phyloP scores from a whole-genome alignment of 2,888 invertebrate species.

The Conistra vaccinii region DNA sequence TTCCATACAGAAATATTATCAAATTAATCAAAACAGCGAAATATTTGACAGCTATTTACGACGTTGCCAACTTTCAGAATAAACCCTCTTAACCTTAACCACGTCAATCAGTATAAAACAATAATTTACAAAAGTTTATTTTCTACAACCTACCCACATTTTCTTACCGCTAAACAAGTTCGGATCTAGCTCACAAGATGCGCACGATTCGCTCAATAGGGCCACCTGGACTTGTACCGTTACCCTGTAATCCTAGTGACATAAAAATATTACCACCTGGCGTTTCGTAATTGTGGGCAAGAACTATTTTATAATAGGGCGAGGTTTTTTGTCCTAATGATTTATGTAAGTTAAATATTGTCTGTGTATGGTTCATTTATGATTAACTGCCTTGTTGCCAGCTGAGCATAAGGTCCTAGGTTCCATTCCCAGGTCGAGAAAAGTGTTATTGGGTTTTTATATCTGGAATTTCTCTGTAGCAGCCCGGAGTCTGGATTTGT shows the following conservation, averaged over 20 bases:
- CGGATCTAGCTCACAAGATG: slow-evolving; percentile 49
- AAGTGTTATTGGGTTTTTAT: too few species aligned
- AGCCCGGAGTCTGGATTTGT: too few species aligned
- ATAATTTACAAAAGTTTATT: slow-evolving; percentile 4
- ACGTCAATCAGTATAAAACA: slow-evolving; percentile 18
- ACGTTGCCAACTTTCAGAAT: too few species aligned
- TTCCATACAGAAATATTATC: too few species aligned
- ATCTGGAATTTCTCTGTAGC: too few species aligned
- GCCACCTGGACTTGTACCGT: slow-evolving; percentile 72
- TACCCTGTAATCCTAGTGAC: slow-evolving; percentile 86
- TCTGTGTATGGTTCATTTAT: neutral
- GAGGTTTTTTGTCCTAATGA: slow-evolving; percentile 15
- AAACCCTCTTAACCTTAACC: slow-evolving; percentile 1
- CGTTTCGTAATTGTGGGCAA: slow-evolving; percentile 61
- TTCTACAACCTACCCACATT: slow-evolving; percentile 1
- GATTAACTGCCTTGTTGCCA: too few species aligned
- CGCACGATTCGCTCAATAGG: slow-evolving; percentile 21
- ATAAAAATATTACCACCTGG: slow-evolving; percentile 85
- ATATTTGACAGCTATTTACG: too few species aligned
- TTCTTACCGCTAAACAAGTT: slow-evolving; percentile 52
- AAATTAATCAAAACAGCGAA: too few species aligned
- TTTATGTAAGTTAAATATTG: slow-evolving; percentile 12
- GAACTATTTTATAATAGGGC: slow-evolving; percentile 50
- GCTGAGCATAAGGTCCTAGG: too few species aligned
- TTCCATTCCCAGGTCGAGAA: too few species aligned